These are phyloP conservation scores for Boloria euphrosyne DNA, from an alignment of 2,888 invertebrate species.

Conservation along the genomic window DNA sequence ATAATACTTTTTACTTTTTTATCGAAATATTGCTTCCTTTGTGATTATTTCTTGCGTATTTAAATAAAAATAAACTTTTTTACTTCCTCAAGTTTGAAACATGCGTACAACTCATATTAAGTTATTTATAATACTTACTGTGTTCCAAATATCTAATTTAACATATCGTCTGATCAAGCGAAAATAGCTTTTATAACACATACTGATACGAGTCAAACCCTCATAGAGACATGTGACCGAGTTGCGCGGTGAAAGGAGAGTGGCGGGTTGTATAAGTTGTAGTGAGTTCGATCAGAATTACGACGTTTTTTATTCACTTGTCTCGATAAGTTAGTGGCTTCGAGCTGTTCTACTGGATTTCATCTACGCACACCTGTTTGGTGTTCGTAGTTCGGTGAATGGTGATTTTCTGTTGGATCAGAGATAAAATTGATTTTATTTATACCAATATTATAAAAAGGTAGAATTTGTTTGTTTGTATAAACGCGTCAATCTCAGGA, in stretches of 20 bases:
- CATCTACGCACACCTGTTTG: too few species aligned
- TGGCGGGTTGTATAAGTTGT: slow-evolving; percentile 25
- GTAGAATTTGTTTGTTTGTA: too few species aligned
- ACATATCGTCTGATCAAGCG: neutral
- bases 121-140: slow-evolving; percentile 14
- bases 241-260: slow-evolving; percentile 36
- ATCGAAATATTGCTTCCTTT: too few species aligned
- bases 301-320: neutral
- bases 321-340: neutral
- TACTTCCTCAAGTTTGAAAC: too few species aligned
- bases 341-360: too few species aligned
- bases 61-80: neutral
- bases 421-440: too few species aligned
- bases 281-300: neutral
- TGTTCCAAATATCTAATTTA: slow-evolving; percentile 24
- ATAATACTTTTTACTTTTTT: too few species aligned
- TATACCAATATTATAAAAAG: too few species aligned
- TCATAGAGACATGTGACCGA: slow-evolving; percentile 25
- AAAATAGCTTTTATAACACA: neutral
- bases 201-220: slow-evolving; percentile 3
- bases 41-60: neutral
- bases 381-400: too few species aligned
- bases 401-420: too few species aligned
- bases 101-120: neutral
- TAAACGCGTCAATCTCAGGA: too few species aligned